phyloP scores from a whole-genome alignment of 1,140 invertebrate genomes.

The Papilio glaucus region DNA sequence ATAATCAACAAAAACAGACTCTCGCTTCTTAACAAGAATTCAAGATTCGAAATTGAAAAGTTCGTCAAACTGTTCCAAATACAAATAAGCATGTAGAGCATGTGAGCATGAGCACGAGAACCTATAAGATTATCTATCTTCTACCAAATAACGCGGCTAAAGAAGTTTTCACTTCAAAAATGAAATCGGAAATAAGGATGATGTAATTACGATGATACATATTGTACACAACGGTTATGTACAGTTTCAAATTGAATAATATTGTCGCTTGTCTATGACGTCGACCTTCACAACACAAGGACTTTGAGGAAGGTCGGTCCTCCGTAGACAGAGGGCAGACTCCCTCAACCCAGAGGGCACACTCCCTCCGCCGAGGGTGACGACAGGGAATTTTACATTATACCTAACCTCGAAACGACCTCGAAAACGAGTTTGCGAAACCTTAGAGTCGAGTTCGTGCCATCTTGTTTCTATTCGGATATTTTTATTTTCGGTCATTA shows the following conservation, averaged over 20 bases:
- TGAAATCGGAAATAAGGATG: too few species aligned
- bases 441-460: constrained; percentile 35
- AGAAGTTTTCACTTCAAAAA: too few species aligned
- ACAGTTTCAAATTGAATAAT: not conserved
- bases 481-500: constrained; percentile 20
- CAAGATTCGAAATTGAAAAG: too few species aligned
- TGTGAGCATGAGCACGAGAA: too few species aligned
- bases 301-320: constrained; percentile 68
- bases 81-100: too few species aligned
- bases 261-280: constrained; percentile 48
- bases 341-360: constrained; percentile 43
- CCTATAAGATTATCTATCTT: too few species aligned
- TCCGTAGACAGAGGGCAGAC: constrained; percentile 50
- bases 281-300: constrained; percentile 60
- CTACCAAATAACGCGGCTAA: too few species aligned
- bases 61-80: too few species aligned
- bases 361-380: constrained; percentile 50
- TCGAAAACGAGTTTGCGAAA: constrained; percentile 60
- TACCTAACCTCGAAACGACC: constrained; percentile 72
- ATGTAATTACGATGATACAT: too few species aligned
- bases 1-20: too few species aligned
- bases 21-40: too few species aligned
- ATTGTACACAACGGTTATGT: too few species aligned
- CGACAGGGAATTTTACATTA: constrained; percentile 68
- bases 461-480: constrained; percentile 20